These are phyloP conservation scores for Xylocampa areola DNA, from an alignment of 2,888 invertebrate species.

Conservation along the genomic window DNA sequence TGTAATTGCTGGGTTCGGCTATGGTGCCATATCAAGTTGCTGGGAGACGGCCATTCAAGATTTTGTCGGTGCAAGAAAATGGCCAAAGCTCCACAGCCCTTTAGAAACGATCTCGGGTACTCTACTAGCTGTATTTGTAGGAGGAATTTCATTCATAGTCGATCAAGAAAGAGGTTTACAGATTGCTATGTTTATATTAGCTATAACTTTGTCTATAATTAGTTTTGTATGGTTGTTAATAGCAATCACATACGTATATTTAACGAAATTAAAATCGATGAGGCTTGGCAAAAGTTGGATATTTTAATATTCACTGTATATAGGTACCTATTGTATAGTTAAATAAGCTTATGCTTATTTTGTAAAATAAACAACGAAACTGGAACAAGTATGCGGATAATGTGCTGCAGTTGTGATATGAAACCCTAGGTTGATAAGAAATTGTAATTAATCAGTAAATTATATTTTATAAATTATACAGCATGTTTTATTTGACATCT, in stretches of 20 bases:
- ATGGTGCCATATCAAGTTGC: conserved; percentile 83
- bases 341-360: conserved; percentile 20
- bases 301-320: conserved; percentile 44
- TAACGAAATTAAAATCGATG: conserved; percentile 73
- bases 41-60: conserved; percentile 85
- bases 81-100: conserved; percentile 85
- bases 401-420: conserved; percentile 48
- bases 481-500: conserved; percentile 24
- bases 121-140: conserved; percentile 73
- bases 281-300: conserved; percentile 65
- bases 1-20: conserved; percentile 86
- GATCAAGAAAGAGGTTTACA: conserved; percentile 74
- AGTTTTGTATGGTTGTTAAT: conserved; percentile 77
- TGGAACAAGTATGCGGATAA: conserved; percentile 25
- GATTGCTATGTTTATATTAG: conserved; percentile 75
- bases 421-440: conserved; percentile 33
- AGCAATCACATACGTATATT: conserved; percentile 71
- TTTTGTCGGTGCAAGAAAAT: conserved; percentile 85
- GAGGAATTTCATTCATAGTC: conserved; percentile 72
- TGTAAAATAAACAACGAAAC: conserved; percentile 32
- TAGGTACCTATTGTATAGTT: conserved; percentile 13
- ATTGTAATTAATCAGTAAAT: conserved; percentile 45
- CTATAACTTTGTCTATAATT: conserved; percentile 69
- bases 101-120: conserved; percentile 82
- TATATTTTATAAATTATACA: conserved; percentile 45